These are phyloP conservation scores for Syngnathus typhle DNA, from an alignment of 2,113 vertebrate genomes.

Conservation along the genomic window DNA sequence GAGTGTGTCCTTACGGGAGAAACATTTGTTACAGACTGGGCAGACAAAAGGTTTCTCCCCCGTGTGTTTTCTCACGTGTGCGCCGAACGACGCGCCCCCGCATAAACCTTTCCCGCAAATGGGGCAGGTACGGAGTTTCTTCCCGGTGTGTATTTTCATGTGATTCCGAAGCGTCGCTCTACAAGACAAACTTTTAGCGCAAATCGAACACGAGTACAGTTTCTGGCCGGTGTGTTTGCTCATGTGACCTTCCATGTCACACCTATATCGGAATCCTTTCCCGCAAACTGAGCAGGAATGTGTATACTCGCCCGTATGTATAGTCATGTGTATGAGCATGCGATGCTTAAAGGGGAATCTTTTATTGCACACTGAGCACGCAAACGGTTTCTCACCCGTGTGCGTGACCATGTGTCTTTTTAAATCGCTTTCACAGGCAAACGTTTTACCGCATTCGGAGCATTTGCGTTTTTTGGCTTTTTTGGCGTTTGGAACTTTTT, in stretches of 20 bases:
- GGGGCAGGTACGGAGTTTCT: neutral
- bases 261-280: neutral
- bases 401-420: neutral
- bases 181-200: neutral
- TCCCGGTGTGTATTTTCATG: conserved; percentile 1
- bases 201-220: neutral
- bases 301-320: conserved; percentile 5
- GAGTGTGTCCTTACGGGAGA: neutral
- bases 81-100: neutral
- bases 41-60: neutral
- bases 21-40: neutral
- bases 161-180: neutral
- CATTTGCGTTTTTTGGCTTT: neutral
- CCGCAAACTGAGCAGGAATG: neutral
- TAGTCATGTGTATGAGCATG: neutral
- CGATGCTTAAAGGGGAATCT: neutral
- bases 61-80: neutral
- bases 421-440: neutral
- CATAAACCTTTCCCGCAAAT: neutral
- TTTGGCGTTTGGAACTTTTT: neutral
- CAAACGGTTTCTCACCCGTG: neutral
- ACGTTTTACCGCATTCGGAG: conserved; percentile 1
- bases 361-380: neutral
- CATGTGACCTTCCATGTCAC: conserved; percentile 1
- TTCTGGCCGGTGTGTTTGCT: neutral